phyloP scores from a whole-genome alignment of 30 jellyfish, hydroid and myxozoan genomes.

The Catostylus mosaicus region DNA sequence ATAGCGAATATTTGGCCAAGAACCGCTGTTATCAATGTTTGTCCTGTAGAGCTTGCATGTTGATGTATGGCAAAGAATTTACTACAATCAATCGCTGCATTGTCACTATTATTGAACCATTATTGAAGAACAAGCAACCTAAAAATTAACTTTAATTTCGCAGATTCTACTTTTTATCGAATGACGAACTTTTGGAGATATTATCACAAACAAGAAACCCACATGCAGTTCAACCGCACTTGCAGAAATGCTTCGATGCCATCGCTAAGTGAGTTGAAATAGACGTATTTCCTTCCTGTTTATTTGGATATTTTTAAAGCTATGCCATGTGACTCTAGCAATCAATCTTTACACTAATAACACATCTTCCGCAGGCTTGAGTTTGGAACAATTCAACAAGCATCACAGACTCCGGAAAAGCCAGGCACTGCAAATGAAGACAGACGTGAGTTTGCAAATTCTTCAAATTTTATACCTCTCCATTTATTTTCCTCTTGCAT shows the following conservation, averaged over 20 bases:
- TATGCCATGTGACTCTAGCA: too few relatives aligned
- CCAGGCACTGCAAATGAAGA: slow-evolving; percentile 63
- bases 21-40: too few relatives aligned
- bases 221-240: slow-evolving; percentile 99
- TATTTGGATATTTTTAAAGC: too few relatives aligned
- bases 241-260: slow-evolving; percentile 99
- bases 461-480: neutral
- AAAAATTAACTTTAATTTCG: too few relatives aligned
- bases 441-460: slow-evolving; percentile 39
- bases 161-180: slow-evolving; percentile 94
- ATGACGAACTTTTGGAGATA: slow-evolving; percentile 96
- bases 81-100: too few relatives aligned
- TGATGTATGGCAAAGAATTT: too few relatives aligned
- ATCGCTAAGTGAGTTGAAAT: slow-evolving; percentile 82
- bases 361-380: slow-evolving; percentile 59
- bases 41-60: too few relatives aligned
- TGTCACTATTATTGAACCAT: too few relatives aligned
- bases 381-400: slow-evolving; percentile 75
- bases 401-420: slow-evolving; percentile 64
- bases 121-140: too few relatives aligned
- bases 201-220: slow-evolving; percentile 99
- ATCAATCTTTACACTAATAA: neutral
- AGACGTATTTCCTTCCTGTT: too few relatives aligned
- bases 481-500: too few relatives aligned
- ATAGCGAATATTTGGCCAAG: too few relatives aligned